Conservation (phyloP, 2,113 vertebrate species). For the Saimiri boliviensis region DNA sequence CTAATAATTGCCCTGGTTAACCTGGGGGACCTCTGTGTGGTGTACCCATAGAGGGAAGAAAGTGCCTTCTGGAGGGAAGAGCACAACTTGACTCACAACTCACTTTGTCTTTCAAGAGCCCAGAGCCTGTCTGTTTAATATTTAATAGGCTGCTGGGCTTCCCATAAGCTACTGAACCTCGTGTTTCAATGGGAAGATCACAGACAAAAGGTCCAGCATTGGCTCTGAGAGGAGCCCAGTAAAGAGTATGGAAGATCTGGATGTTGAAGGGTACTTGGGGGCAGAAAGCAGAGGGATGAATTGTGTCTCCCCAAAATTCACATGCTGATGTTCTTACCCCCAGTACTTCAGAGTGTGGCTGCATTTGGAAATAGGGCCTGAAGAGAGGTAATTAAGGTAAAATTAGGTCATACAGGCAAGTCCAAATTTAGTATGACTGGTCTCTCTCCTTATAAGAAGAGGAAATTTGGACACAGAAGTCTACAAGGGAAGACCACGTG, state of each 20-base stretch:
- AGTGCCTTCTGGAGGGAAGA: not conserved
- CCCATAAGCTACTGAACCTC: not conserved
- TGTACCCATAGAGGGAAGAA: not conserved
- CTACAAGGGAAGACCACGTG: not conserved
- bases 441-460: not conserved
- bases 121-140: not conserved
- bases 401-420: not conserved
- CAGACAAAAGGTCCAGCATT: not conserved
- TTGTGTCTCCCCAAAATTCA: not conserved
- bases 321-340: not conserved
- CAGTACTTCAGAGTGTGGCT: not conserved
- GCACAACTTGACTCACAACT: not conserved
- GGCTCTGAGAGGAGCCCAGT: not conserved
- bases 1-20: conserved; percentile 50
- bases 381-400: not conserved
- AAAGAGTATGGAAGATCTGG: not conserved
- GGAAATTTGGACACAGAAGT: not conserved
- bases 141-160: not conserved
- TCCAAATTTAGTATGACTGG: not conserved
- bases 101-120: conserved; percentile 10
- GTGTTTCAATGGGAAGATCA: not conserved
- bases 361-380: not conserved
- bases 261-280: not conserved
- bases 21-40: not conserved
- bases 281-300: not conserved